Base-by-base conservation (phyloP, 2,797 vertebrate species). In the Perodicticus potto region DNA sequence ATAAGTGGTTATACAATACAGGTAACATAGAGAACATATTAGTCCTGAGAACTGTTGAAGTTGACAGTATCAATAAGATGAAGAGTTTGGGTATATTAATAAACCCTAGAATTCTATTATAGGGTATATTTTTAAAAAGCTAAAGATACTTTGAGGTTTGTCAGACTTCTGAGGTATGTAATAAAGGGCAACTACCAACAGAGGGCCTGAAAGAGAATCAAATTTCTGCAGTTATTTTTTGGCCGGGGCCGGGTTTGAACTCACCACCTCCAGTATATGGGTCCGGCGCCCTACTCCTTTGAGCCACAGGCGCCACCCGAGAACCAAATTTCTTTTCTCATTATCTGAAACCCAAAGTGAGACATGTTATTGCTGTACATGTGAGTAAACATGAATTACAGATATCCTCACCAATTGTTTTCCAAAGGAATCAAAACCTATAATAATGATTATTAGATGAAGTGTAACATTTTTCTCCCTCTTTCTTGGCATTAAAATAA, bases 161-260 rank as follows among this genome's bases (percentile, higher is more conserved):
- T 63, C 59, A 77, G 70, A 73, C 7, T 49, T 87, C 37, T 69
- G 27, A 94, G 22, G 55, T 65, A 78, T 84, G 86, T 76, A 92
- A 73, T 87, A 87, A 69, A 81, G 49, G 80, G 34, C 61, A 89
- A 93, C 16, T 53, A 40, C 73, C 95, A 96, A 95, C 27, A 96
- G 91, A 88, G 78, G 89, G 82, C 86, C 84, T 91, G 69, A 82
- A 0, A 89, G 65, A 88, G 65, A 93, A 90, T 14, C 49, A 49
- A 49, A 49, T 49, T 49, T 49, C 49, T 49, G 13, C 13, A 49
- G 45, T 3, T 49, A 3, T 49, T 49, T 49, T 49, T 49, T 49
- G 49, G 49, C 49, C 13, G 13, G 49, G 49, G 14, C 49, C 49
- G 4, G 49, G 49, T 16, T 49, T 49, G 49, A 49, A 49, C 13